phyloP scores from a whole-genome alignment of 2,797 vertebrate genomes.

The Helarctos malayanus region DNA sequence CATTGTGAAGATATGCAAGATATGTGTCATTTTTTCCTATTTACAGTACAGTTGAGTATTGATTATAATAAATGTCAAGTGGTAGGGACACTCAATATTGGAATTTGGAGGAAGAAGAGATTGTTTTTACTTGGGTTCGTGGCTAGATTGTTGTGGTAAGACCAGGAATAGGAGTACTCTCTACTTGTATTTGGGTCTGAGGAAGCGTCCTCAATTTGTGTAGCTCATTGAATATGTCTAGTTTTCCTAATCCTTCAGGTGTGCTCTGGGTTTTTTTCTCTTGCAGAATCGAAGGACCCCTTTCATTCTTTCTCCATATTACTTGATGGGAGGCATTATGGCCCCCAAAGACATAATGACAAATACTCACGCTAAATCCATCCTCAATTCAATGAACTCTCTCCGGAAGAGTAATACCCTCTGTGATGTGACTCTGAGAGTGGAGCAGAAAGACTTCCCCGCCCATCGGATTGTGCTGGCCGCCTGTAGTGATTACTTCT shows the following conservation, averaged over 20 bases:
- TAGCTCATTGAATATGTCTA: background rate
- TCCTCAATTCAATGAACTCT: conserved; percentile 98
- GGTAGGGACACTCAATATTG: background rate
- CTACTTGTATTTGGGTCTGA: background rate
- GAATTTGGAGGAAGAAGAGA: background rate
- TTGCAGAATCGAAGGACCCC: conserved; percentile 47
- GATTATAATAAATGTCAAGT: background rate
- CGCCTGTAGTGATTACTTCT: conserved; percentile 99
- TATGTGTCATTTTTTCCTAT: background rate
- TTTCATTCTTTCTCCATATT: conserved; percentile 50
- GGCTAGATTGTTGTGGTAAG: background rate
- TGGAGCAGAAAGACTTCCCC: conserved; percentile 97
- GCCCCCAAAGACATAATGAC: conserved; percentile 99
- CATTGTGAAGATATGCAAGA: background rate
- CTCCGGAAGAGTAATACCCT: conserved; percentile 98
- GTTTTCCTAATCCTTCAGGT: background rate
- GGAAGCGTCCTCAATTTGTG: background rate
- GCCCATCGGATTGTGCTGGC: conserved; percentile 98
- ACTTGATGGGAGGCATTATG: conserved; percentile 90
- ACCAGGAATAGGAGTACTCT: background rate
- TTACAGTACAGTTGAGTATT: background rate
- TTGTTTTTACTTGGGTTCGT: background rate
- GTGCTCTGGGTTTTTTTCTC: background rate
- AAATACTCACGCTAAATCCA: conserved; percentile 99
- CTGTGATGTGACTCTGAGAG: conserved; percentile 97